Base-by-base conservation (phyloP, 2,888 invertebrate species). In the Spodoptera littoralis region DNA sequence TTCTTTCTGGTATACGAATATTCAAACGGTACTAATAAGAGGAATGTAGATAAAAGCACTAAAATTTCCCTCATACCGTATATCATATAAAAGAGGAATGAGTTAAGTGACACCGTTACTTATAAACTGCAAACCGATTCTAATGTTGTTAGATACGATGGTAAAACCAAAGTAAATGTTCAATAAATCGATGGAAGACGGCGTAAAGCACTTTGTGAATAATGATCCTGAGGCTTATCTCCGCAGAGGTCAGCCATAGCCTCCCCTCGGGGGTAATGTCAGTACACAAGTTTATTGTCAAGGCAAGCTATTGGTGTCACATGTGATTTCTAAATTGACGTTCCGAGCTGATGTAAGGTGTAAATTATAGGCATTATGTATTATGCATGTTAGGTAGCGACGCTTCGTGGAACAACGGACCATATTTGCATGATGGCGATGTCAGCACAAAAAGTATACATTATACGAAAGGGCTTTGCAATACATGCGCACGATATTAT, bases 291-390 rank as follows among this genome's bases (percentile, higher is more conserved):
- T 73, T 78, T 66, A 73, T 72, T 70, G 73, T 77, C 71, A 77
- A 76, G 71, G 60, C 24, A 57, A 50, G 41, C 59, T 59, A 78
- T 77, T 65, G 63, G 70, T 71, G 72, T 71, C 76, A 67, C 64
- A 75, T 71, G 68, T 74, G 80, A 81, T 83, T 84, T 82, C 81
- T 82, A 83, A 82, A 84, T 77, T 70, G 72, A 58, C 68, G 73
- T 74, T 66, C 67, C 76, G 73, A 47, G 65, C 53, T 71, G 80
- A 77, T 77, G 75, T 77, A 70, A 75, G 63, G 75, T 62, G 78
- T 44, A 77, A 63, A 65, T 77, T 73, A 60, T 77, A 77, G 77
- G 54, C 60, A 61, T 73, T 76, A 77, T 73, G 69, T 77, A 65
- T 75, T 74, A 74, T 74, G 77, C 77, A 75, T 69, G 58, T 60